Base-by-base conservation (phyloP, 1,140 invertebrate species). In the Elysia chlorotica region DNA sequence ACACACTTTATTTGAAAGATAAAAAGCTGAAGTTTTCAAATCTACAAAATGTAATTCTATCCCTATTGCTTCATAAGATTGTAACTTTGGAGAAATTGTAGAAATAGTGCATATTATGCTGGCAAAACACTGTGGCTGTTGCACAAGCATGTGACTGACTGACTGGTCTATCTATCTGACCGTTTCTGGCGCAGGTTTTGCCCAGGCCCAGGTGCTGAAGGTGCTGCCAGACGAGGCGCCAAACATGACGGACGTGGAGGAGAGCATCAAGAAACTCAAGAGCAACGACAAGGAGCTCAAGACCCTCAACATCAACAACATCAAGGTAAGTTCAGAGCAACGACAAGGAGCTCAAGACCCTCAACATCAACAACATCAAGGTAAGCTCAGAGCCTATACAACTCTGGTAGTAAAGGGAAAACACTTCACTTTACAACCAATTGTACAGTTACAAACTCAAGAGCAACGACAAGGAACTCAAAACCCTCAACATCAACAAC, bases 181-280 rank as follows among this genome's bases (percentile, higher is more conserved):
- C n/a, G n/a, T n/a, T n/a, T n/a, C n/a, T n/a, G n/a, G n/a, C 23
- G 1, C 75, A 88, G 96, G 95, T 79, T 93, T 97, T 78, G 98
- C 96, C 14, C 98, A 97, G 90, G 94, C 95, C 71, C 93, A 96
- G 79, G 92, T 95, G 89, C 94, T 93, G 73, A 98, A 97, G 91
- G 89, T 93, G 79, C 93, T 92, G 82, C 95, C 96, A 31, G 81
- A 87, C 19, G 96, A 98, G 82, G 96, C 96, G 73, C 96, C 96
- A 71, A 99, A 99, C 87, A 91, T 91, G 82, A 98, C 96, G 76
- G 95, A 99, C 86, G 92, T 95, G 36, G 96, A 98, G 71, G 92
- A 94, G 76, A 94, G 94, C 75, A 93, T 98, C 80, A 92, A 94
- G 87, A 91, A 93, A 88, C 92, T 98, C 48, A 83, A 94, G 82